Evolutionary conservation across 2,113 vertebrate species (phyloP).

Genomic region (Plectropomus leopardus): DNA sequence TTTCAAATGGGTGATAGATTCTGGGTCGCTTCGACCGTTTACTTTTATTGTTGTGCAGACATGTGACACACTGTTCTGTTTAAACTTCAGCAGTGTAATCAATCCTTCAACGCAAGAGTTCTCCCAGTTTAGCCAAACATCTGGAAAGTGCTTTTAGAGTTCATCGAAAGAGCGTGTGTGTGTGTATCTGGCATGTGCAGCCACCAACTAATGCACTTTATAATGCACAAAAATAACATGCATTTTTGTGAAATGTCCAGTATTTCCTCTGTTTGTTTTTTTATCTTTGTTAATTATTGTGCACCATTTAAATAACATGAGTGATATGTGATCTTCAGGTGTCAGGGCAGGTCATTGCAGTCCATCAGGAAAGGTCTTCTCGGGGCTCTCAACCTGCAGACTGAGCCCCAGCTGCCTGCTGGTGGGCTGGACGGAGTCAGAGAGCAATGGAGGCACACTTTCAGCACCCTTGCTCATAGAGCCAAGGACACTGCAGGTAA

Average conservation of each 20-base stretch:
- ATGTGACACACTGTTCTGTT: slow-evolving; percentile 39
- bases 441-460: slow-evolving; percentile 70
- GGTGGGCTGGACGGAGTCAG: slow-evolving; percentile 59
- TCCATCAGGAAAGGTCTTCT: slow-evolving; percentile 75
- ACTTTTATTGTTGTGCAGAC: not conserved
- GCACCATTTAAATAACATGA: not conserved
- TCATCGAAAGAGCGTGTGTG: not conserved
- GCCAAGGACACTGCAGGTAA: slow-evolving; percentile 24
- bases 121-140: not conserved
- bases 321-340: slow-evolving; percentile 62
- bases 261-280: not conserved
- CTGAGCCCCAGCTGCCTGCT: slow-evolving; percentile 70
- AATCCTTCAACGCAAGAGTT: not conserved
- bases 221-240: too few species aligned
- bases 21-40: not conserved
- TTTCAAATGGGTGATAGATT: not conserved
- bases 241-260: not conserved
- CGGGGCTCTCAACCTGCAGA: slow-evolving; percentile 70
- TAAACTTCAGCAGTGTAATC: slow-evolving; percentile 24
- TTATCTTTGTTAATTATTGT: not conserved
- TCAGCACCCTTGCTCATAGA: not conserved
- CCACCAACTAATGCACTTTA: not conserved
- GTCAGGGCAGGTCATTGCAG: slow-evolving; percentile 62
- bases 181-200: not conserved
- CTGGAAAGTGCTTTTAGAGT: not conserved